Base-by-base conservation (phyloP, 1,140 invertebrate species). In the Heterodera schachtii region DNA sequence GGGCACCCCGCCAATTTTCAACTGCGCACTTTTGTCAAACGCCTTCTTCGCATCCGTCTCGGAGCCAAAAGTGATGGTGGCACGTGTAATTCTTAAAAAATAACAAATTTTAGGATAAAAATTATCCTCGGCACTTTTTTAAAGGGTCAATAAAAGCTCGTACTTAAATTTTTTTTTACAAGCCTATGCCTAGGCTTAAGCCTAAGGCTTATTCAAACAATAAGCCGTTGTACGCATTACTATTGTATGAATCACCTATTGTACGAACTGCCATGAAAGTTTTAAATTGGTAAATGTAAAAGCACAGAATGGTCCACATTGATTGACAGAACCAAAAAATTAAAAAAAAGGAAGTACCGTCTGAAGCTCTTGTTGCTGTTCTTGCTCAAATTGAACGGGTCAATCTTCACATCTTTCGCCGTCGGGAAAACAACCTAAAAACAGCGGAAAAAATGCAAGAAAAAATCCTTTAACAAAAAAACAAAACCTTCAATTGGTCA, bases 11-110 rank as follows among this genome's bases (percentile, higher is more conserved):
- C 69, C 69, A 71, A 71, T 41, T 71, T 71, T 71, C 11, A 71
- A 11, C 69, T 71, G 69, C 69, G 41, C 69, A 43, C 9, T n/a
- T 41, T 71, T 71, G n/a, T 71, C 69, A 71, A 71, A 71, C 69
- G 69, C 69, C 69, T 46, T 71, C 44, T 71, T 71, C 44, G 69
- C 31, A 11, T 41, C 31, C 31, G 19, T 13, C 31, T 41, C 69
- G 19, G 31, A 41, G 44, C 19, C 69, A 41, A 71, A 71, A 41
- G 7, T 41, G 44, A 71, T 71, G 31, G 6, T 3, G 9, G 69
- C 69, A 71, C 41, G 44, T 16, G 44, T 43, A 1, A 41, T 11
- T n/a, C 69, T 71, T 31, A 71, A 71, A 71, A 43, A 31, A 6
- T 5, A 71, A 71, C 1, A 43, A 41, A 43, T 9, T 31, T 31